phyloP scores from a whole-genome alignment of 2,113 vertebrate genomes.

The Octodon degus region DNA sequence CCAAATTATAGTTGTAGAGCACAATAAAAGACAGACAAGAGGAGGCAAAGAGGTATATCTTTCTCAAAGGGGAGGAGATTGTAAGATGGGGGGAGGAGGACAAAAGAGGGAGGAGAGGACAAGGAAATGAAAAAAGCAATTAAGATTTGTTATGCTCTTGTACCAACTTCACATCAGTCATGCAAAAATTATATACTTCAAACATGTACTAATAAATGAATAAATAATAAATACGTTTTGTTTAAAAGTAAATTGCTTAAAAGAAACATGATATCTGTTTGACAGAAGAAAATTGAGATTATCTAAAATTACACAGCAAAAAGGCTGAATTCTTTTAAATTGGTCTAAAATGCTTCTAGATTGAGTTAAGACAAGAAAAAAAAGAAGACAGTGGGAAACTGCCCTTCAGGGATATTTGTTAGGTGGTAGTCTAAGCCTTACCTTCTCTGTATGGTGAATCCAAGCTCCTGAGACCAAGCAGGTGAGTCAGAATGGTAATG shows the following conservation, averaged over 20 bases:
- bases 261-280: constrained; percentile 14
- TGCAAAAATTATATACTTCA: neutral
- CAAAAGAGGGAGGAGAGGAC: neutral
- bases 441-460: neutral
- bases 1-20: neutral
- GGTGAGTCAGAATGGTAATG: neutral
- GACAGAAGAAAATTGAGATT: constrained; percentile 28
- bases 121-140: neutral
- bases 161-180: neutral
- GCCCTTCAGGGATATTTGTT: neutral
- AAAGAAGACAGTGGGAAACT: neutral
- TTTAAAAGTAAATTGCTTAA: neutral
- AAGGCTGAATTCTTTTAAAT: constrained; percentile 37
- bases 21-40: neutral
- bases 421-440: neutral
- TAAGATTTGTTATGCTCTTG: neutral
- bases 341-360: neutral
- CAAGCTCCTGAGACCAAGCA: neutral
- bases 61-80: neutral
- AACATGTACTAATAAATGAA: neutral
- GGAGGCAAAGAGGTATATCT: neutral
- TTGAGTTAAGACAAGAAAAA: constrained; percentile 11
- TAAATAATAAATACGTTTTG: neutral
- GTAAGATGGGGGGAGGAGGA: neutral
- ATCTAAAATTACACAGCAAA: neutral